These are phyloP conservation scores for Hipposideros larvatus DNA, from an alignment of 2,797 vertebrate species.

Conservation along the genomic window DNA sequence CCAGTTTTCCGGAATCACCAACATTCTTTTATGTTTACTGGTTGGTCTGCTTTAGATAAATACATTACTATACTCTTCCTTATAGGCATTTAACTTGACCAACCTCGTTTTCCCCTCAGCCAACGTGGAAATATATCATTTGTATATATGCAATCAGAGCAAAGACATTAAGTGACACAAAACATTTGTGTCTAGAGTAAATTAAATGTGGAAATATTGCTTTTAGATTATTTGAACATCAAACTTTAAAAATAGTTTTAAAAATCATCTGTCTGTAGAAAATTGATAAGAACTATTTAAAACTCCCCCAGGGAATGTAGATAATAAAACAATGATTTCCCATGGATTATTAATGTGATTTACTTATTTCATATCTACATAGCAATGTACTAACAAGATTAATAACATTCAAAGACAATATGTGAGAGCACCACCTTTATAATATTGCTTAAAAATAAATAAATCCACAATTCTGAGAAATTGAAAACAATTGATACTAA, in stretches of 20 bases:
- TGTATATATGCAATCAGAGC: background rate
- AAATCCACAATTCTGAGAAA: slow-evolving; percentile 72
- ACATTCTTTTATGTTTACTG: background rate
- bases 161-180: background rate
- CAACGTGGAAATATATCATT: background rate
- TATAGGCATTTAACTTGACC: background rate
- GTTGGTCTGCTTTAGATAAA: background rate
- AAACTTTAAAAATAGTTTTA: background rate
- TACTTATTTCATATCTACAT: slow-evolving; percentile 70
- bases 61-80: background rate
- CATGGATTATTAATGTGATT: slow-evolving; percentile 37
- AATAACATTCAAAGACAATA: slow-evolving; percentile 57
- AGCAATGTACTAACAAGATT: slow-evolving; percentile 9
- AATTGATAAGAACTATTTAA: background rate
- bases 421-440: slow-evolving; percentile 27
- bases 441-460: slow-evolving; percentile 73
- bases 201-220: background rate
- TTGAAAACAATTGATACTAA: slow-evolving; percentile 60
- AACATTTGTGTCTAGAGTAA: background rate
- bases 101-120: background rate
- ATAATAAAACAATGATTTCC: background rate
- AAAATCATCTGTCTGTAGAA: background rate
- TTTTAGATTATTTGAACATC: background rate
- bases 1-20: background rate
- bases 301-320: background rate